These are phyloP conservation scores for Butastur rufipennis DNA, from an alignment of 2,113 vertebrate genomes.

Conservation along the genomic window DNA sequence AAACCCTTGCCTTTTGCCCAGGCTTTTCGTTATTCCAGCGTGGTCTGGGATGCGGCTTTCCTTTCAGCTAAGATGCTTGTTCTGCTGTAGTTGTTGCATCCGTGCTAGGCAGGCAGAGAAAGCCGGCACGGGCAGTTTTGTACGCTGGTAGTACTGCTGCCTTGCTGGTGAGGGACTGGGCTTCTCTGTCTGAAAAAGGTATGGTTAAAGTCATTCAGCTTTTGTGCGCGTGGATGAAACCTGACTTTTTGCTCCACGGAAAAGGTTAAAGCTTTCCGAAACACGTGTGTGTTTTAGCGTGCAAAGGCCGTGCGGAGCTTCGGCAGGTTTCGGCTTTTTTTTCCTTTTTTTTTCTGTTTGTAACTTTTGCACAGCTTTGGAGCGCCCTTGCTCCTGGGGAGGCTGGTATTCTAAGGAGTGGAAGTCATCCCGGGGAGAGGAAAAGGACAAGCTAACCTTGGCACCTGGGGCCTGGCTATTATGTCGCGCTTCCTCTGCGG, in stretches of 20 bases:
- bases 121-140: not conserved
- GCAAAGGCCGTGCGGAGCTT: not conserved
- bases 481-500: slow-evolving; percentile 60
- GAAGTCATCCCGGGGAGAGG: slow-evolving; percentile 47
- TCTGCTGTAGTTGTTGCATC: not conserved
- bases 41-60: not conserved
- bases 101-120: not conserved
- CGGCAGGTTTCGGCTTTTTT: not conserved
- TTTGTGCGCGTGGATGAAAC: not conserved
- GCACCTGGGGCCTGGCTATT: slow-evolving; percentile 70
- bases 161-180: not conserved
- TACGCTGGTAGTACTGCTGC: rapidly evolving
- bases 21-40: not conserved
- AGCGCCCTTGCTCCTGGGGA: not conserved
- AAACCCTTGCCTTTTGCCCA: not conserved
- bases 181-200: not conserved
- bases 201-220: rapidly evolving
- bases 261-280: not conserved
- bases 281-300: rapidly evolving
- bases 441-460: slow-evolving; percentile 67
- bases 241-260: not conserved
- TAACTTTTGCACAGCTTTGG: not conserved
- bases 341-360: rapidly evolving
- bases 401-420: not conserved
- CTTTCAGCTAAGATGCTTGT: not conserved